These are phyloP conservation scores for Sebastes flavidus DNA, from an alignment of 2,797 vertebrate genomes.

Conservation along the genomic window DNA sequence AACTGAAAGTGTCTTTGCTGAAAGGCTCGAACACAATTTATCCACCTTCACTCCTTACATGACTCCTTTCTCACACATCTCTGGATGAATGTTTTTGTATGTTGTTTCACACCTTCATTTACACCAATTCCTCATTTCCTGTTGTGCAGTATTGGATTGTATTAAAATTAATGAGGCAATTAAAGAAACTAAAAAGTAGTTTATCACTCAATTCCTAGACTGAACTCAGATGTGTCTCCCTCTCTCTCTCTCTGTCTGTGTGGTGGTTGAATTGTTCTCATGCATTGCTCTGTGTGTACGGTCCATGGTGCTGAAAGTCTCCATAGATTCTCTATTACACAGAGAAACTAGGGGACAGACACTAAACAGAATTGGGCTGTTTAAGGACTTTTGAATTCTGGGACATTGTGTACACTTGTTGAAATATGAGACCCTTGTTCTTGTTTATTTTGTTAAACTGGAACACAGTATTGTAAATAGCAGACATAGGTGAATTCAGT, in stretches of 20 bases:
- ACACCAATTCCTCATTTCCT: neutral
- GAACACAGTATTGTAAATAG: neutral
- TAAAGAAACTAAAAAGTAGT: neutral
- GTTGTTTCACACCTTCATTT: too few species aligned
- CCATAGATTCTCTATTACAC: too few species aligned
- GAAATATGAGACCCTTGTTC: neutral
- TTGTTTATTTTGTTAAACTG: neutral
- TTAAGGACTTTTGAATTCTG: neutral
- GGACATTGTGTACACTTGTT: neutral
- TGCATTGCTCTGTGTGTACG: neutral
- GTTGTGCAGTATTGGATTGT: neutral
- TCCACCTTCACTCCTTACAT: slow-evolving; percentile 27
- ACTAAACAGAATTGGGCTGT: neutral
- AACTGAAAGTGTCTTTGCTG: neutral
- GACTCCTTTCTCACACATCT: neutral
- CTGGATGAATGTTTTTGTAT: neutral
- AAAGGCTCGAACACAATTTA: neutral
- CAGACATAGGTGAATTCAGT: too few species aligned
- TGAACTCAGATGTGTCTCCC: neutral
- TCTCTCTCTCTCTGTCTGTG: neutral
- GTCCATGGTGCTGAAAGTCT: slow-evolving; percentile 64
- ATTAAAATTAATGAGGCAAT: neutral
- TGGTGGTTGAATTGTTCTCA: neutral
- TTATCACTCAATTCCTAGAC: neutral
- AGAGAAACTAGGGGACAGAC: neutral